Base-by-base conservation (phyloP, 2,888 invertebrate species). In the Clostera curtula region DNA sequence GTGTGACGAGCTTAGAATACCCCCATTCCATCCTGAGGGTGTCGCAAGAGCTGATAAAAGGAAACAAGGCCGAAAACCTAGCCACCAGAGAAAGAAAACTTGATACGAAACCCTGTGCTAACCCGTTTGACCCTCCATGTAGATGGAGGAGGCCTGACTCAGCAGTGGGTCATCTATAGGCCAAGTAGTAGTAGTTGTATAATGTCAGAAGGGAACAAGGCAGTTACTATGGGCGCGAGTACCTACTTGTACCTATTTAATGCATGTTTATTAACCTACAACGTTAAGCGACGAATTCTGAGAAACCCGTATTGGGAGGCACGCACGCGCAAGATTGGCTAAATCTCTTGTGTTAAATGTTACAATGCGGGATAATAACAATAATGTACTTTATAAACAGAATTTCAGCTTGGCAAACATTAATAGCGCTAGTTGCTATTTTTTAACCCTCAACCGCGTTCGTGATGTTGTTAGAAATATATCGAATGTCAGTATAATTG, bases 251-350 rank as follows among this genome's bases (percentile, higher is more conserved):
- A 43, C 43, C 44, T 50, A 47, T 52, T 39, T 40, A 49, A 40
- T 47, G 52, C 51, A 62, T 60, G 54, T 64, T 66, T 63, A 49
- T 49, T 41, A 57, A 59, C 54, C 49, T 58, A 55, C 55, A 59
- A 52, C 62, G 59, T 52, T 61, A 58, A 61, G 59, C 61, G 63
- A 65, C 57, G 61, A 55, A 61, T 82, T 79, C 80, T 54, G 34
- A 75, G 80, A 80, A 82, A 68, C 48, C 73, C 67, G 66, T 71
- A 75, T 72, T 53, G 67, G 76, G 75, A 80, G 58, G 73, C 80
- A 80, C 80, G 80, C 79, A 73, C 80, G 68, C 55, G 52, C 56
- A 56, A 61, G 66, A 73, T 76, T 71, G 66, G 71, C 66, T 65
- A 74, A 73, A 74, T 72, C 61, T 70, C 59, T 46, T 56, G 41